Conservation (phyloP, 2,113 vertebrate genomes). For the Anhinga anhinga region DNA sequence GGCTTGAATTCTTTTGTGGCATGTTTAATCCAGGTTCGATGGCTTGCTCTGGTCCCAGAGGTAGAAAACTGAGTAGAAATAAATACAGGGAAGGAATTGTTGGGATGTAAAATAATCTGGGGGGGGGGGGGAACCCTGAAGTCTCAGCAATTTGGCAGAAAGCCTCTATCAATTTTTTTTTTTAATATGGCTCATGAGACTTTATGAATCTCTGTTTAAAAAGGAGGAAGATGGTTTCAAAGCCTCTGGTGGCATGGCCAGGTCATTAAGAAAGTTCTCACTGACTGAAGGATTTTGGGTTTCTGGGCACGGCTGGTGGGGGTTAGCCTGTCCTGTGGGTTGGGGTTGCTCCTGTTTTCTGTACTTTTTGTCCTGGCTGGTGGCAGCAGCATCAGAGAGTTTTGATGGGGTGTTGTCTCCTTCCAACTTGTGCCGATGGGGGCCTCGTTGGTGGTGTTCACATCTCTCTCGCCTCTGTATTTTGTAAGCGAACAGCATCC, state of each 20-base stretch:
- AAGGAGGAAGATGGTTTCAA: neutral
- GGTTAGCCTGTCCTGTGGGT: neutral
- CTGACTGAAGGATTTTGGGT: neutral
- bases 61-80: conserved; percentile 19
- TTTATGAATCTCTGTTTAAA: neutral
- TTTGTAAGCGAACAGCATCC: neutral
- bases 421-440: neutral
- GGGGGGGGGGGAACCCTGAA: neutral
- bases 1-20: conserved; percentile 23
- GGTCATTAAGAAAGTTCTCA: neutral
- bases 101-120: neutral
- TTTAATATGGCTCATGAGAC: neutral
- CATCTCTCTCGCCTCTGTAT: neutral
- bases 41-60: conserved; percentile 24
- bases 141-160: neutral
- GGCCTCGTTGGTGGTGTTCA: neutral
- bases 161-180: neutral
- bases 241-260: neutral
- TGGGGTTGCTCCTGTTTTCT: neutral
- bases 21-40: conserved; percentile 33
- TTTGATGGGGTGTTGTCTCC: neutral
- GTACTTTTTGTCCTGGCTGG: neutral
- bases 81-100: neutral
- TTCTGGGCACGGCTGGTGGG: neutral
- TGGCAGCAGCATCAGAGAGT: neutral